phyloP scores from a whole-genome alignment of 30 jellyfish, hydroid and myxozoan species.

The Catostylus mosaicus region DNA sequence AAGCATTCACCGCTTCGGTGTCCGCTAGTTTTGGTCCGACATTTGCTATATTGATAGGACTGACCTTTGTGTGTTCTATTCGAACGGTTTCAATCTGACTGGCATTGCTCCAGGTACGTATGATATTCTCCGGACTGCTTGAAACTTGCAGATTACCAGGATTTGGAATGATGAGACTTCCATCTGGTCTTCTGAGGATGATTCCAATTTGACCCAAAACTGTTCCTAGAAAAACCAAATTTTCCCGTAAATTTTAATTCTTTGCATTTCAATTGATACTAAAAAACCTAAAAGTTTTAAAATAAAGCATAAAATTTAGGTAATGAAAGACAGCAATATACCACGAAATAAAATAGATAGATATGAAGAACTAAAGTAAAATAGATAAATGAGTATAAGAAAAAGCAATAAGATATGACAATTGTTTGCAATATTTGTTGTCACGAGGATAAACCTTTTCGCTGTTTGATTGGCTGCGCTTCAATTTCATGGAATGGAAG shows the following conservation, averaged over 20 bases:
- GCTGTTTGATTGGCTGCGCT: too few species aligned
- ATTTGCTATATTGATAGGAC: constrained; percentile 46
- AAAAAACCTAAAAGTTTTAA: too few species aligned
- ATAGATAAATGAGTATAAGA: too few species aligned
- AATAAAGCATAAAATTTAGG: too few species aligned
- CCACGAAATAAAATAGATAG: too few species aligned
- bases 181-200: constrained; percentile 83
- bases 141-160: constrained; percentile 51
- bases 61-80: constrained; percentile 77
- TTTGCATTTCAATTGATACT: too few species aligned
- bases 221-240: constrained; percentile 8
- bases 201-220: constrained; percentile 71
- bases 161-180: constrained; percentile 68
- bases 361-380: too few species aligned
- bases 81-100: constrained; percentile 89
- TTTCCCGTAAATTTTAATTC: too few species aligned
- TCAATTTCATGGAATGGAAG: too few species aligned
- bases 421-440: too few species aligned
- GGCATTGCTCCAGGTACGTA: constrained; percentile 77
- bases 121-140: constrained; percentile 37
- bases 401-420: too few species aligned
- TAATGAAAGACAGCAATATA: not conserved
- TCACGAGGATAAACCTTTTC: too few species aligned
- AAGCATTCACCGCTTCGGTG: not conserved
- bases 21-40: constrained; percentile 20